Evolutionary conservation across 2,113 vertebrate genomes (phyloP).

Genomic region (Tyrannus savana): DNA sequence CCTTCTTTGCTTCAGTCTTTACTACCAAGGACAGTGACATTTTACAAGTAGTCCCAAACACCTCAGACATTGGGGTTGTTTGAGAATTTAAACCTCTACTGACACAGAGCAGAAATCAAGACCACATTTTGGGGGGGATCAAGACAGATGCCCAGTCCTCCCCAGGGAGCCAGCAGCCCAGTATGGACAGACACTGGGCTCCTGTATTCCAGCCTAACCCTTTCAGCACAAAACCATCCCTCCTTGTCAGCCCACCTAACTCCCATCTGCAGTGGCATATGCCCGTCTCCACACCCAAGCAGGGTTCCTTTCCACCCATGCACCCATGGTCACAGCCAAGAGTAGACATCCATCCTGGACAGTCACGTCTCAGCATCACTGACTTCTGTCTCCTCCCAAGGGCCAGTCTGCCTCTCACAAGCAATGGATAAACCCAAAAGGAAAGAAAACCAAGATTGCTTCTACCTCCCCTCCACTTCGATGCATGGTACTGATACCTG

Average conservation of each 20-base stretch:
- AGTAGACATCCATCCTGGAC: rapidly evolving
- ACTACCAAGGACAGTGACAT: neutral
- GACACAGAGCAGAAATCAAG: neutral
- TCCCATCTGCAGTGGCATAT: neutral
- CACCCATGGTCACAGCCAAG: neutral
- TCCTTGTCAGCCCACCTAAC: neutral
- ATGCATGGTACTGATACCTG: neutral
- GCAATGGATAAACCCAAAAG: neutral
- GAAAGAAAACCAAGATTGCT: neutral
- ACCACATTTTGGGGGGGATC: rapidly evolving
- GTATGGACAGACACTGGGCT: neutral
- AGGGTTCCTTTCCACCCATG: neutral
- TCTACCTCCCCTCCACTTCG: neutral
- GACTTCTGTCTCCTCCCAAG: neutral
- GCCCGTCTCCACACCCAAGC: neutral
- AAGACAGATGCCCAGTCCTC: neutral
- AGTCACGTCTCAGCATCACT: neutral
- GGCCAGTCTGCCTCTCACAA: neutral
- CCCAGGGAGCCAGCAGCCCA: neutral
- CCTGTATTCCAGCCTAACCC: neutral
- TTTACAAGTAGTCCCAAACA: neutral
- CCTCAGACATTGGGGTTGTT: neutral
- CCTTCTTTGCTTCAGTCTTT: neutral
- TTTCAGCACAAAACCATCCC: neutral
- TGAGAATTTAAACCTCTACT: neutral